These are phyloP conservation scores for Masnerella sp. DNA, from an alignment of 2,888 invertebrate species.

Conservation along the genomic window DNA sequence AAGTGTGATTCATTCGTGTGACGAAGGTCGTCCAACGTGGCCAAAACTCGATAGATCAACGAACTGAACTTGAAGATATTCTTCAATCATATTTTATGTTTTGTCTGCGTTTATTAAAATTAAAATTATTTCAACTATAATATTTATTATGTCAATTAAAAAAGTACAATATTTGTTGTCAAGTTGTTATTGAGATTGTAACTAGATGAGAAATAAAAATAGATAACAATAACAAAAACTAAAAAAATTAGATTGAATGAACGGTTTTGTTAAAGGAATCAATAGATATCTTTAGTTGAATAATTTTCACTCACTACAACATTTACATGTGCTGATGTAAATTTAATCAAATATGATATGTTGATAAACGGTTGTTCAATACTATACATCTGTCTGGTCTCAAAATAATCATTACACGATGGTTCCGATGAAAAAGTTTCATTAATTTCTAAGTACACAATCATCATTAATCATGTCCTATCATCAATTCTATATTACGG, in stretches of 20 bases:
- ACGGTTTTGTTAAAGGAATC: not conserved
- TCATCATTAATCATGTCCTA: conserved; percentile 18
- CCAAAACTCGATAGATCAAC: conserved; percentile 18
- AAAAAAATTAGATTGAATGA: too few relatives aligned
- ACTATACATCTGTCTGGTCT: not conserved
- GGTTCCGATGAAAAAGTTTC: conserved; percentile 15
- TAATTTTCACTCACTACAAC: not conserved
- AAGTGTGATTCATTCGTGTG: not conserved
- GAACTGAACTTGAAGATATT: conserved; percentile 8
- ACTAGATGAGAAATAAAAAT: too few relatives aligned
- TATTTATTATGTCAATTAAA: too few relatives aligned
- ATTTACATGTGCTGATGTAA: conserved; percentile 5
- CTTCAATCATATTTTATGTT: conserved; percentile 2
- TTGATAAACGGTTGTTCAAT: conserved; percentile 2
- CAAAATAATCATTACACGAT: conserved; percentile 9
- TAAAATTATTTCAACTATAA: too few relatives aligned
- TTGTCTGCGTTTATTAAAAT: conserved; percentile 4
- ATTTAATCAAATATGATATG: not conserved
- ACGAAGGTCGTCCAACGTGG: not conserved
- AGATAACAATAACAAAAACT: too few relatives aligned
- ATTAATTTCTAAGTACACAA: not conserved
- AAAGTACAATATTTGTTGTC: too few relatives aligned
- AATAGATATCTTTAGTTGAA: too few relatives aligned
- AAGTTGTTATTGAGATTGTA: too few relatives aligned
- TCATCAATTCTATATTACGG: conserved; percentile 7